These are phyloP conservation scores for Pterois miles DNA, from an alignment of 2,797 vertebrate species.

Conservation along the genomic window DNA sequence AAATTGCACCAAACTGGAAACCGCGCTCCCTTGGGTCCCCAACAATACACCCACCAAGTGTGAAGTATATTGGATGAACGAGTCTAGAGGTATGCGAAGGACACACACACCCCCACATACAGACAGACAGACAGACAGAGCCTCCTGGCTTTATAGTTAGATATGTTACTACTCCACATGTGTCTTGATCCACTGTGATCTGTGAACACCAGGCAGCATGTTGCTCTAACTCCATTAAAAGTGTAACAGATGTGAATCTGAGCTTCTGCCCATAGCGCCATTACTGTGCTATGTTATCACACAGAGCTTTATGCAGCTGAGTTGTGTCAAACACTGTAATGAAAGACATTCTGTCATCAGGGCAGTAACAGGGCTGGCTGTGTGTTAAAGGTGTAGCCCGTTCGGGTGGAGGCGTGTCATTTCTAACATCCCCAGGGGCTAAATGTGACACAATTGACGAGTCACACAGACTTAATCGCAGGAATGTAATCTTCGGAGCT, in stretches of 20 bases:
- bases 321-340: not conserved
- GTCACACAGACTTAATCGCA: not conserved
- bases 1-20: not conserved
- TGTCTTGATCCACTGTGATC: not conserved
- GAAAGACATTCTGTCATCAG: not conserved
- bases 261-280: not conserved
- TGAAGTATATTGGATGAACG: not conserved
- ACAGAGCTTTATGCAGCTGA: not conserved
- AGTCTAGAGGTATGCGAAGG: not conserved
- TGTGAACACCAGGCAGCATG: not conserved
- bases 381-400: constrained; percentile 22
- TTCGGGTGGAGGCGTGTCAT: constrained; percentile 20
- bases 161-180: not conserved
- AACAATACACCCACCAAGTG: not conserved
- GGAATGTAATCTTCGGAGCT: constrained; percentile 15
- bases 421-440: not conserved
- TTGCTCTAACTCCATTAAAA: not conserved
- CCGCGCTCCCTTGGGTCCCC: not conserved
- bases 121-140: not conserved
- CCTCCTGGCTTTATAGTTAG: not conserved
- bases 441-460: constrained; percentile 8
- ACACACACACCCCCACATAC: not conserved
- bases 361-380: not conserved
- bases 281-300: not conserved
- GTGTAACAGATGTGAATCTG: not conserved